Evolutionary conservation across 2,113 vertebrate genomes (phyloP).

Genomic region (Ariopsis seemanni): DNA sequence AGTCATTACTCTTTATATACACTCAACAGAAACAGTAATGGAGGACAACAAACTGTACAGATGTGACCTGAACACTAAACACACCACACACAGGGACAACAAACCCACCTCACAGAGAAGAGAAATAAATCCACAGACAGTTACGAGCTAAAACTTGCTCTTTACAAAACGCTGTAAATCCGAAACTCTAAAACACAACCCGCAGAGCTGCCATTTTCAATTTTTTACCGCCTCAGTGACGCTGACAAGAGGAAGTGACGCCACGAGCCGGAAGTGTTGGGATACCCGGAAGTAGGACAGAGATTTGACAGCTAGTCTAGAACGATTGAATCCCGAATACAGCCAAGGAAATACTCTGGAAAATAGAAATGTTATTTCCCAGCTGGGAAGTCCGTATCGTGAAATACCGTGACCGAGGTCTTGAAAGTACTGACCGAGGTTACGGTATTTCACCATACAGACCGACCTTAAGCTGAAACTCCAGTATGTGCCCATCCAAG

Average conservation of each 20-base stretch:
- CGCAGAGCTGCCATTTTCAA: slow-evolving; percentile 39
- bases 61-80: background rate
- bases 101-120: background rate
- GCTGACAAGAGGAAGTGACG: background rate
- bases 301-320: no score
- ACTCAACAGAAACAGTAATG: background rate
- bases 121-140: background rate
- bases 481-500: no score
- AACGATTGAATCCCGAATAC: no score
- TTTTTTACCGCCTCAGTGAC: slow-evolving; percentile 55
- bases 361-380: no score
- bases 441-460: no score
- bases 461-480: no score
- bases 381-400: no score
- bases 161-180: background rate
- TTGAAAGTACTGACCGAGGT: no score
- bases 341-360: no score
- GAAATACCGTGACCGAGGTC: no score
- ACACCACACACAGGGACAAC: background rate
- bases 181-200: background rate
- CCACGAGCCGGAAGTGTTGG: no score
- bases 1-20: background rate
- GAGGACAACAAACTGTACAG: background rate
- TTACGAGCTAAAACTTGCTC: background rate
- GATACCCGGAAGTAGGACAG: no score